phyloP scores from a whole-genome alignment of 2,888 invertebrate species.

The Urechis unicinctus region DNA sequence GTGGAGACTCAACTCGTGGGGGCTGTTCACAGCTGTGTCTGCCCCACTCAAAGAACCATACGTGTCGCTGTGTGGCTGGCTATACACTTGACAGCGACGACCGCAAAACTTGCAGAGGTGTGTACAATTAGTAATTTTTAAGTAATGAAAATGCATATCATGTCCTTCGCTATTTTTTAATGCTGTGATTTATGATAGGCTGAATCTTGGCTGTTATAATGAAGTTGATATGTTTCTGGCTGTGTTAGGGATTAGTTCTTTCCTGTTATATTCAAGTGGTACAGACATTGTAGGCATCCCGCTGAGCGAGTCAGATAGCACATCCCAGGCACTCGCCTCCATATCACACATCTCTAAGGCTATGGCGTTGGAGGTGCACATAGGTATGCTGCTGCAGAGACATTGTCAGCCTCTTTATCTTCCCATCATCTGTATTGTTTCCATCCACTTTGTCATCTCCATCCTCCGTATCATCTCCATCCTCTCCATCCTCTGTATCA shows the following conservation, averaged over 20 bases:
- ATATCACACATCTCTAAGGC: slow-evolving; percentile 71
- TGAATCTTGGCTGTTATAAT: too few species aligned
- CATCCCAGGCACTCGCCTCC: slow-evolving; percentile 59
- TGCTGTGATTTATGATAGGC: too few species aligned
- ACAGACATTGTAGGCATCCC: slow-evolving; percentile 70
- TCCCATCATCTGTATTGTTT: too few species aligned
- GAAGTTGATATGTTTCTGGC: too few species aligned
- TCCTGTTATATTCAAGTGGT: slow-evolving; percentile 69
- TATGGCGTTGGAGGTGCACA: slow-evolving; percentile 68
- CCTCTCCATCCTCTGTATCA: too few species aligned
- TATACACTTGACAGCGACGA: slow-evolving; percentile 9
- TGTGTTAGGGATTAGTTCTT: slow-evolving; percentile 57
- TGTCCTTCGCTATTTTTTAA: too few species aligned
- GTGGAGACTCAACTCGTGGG: too few species aligned
- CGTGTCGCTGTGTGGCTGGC: slow-evolving; percentile 91
- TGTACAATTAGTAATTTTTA: neutral
- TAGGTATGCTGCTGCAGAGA: too few species aligned
- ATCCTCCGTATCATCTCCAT: too few species aligned
- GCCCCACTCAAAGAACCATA: slow-evolving; percentile 56
- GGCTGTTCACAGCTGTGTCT: slow-evolving; percentile 76
- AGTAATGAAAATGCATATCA: too few species aligned
- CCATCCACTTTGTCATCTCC: too few species aligned
- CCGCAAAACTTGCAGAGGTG: slow-evolving; percentile 8
- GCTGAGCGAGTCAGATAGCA: slow-evolving; percentile 46
- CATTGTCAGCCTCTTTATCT: too few species aligned